These are phyloP conservation scores for Vipera ursinii DNA, from an alignment of 2,797 vertebrate species.

Conservation along the genomic window DNA sequence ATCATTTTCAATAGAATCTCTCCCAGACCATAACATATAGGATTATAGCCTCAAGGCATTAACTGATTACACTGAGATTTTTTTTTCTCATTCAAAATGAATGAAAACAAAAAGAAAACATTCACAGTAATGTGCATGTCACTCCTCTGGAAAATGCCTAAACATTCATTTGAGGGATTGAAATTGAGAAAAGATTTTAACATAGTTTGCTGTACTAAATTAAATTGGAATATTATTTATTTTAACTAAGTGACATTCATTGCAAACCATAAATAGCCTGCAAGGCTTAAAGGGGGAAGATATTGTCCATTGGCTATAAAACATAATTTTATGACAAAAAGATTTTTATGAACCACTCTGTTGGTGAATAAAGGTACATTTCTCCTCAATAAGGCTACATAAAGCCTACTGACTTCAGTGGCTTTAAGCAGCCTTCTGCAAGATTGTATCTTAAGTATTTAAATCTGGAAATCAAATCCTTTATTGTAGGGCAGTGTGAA, in stretches of 20 bases:
- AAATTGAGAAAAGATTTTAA: slow-evolving; percentile 35
- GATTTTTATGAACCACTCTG: neutral
- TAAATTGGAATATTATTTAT: slow-evolving; percentile 57
- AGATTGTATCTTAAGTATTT: neutral
- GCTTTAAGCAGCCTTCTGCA: slow-evolving; percentile 1
- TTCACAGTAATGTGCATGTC: slow-evolving; percentile 18
- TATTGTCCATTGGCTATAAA: slow-evolving; percentile 13
- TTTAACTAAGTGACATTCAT: slow-evolving; percentile 57
- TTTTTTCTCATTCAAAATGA: slow-evolving; percentile 1
- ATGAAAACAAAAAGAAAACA: slow-evolving; percentile 22
- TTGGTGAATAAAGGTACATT: neutral
- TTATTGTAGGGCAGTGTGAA: neutral
- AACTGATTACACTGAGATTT: slow-evolving; percentile 19
- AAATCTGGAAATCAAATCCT: neutral
- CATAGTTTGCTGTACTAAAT: slow-evolving; percentile 58
- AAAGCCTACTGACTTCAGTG: neutral
- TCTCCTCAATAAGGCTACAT: neutral
- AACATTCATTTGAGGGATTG: slow-evolving; percentile 39
- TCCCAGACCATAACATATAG: neutral
- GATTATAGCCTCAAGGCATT: neutral
- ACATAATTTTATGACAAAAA: slow-evolving; percentile 4
- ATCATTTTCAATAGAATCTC: neutral
- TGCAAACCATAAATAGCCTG: slow-evolving; percentile 42
- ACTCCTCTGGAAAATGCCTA: slow-evolving; percentile 30
- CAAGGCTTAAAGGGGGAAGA: slow-evolving; percentile 24